Base-by-base conservation (phyloP, 2,797 vertebrate species). In the Cyclura pinguis region DNA sequence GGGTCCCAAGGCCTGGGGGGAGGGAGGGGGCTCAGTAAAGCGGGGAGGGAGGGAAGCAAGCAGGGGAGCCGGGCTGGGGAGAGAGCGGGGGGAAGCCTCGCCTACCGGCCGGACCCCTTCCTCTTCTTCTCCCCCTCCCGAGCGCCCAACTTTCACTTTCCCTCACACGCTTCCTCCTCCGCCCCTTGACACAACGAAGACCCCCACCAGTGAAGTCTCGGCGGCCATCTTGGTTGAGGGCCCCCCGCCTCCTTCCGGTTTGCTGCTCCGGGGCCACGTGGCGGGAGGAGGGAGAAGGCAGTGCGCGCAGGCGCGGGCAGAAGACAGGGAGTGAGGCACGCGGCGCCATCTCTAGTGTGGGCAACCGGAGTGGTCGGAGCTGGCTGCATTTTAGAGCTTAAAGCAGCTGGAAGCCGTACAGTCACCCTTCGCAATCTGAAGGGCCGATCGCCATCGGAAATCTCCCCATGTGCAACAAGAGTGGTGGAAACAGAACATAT, bases 211-310 rank as follows among this genome's bases (percentile, higher is more conserved):
- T 6, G 89, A 87, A 77, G 89, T 0, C 80, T 2, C 42, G 24
- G 32, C 85, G 10, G 85, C 89, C 89, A 90, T 90, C 16, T 90
- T 87, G 32, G 69, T 16, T 22, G 3, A 38, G 85, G 89, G 89
- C 57, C 67, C 14, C 20, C 13, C 5, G 0, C 57, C 35, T 3
- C 81, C n/a, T 3, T n/a, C 18, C 20, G 12, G 2, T 8, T 9
- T 69, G 32, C 4, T 6, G 32, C 42, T 10, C 32, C 6, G 4
- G 12, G 42, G 57, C 20, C 32, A 52, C 88, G 88, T 64, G 72
- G 72, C 72, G 67, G 7, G 0, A 29, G 4, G 5, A 9, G 52
- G 2, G 35, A 16, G 9, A 10, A 0, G 7, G 42, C 10, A 9
- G 50, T 18, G 57, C 18, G 57, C 52, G 52, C 69, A 32, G 69